These are phyloP conservation scores for Patagioenas fasciata DNA, from an alignment of 2,113 vertebrate genomes.

Conservation along the genomic window DNA sequence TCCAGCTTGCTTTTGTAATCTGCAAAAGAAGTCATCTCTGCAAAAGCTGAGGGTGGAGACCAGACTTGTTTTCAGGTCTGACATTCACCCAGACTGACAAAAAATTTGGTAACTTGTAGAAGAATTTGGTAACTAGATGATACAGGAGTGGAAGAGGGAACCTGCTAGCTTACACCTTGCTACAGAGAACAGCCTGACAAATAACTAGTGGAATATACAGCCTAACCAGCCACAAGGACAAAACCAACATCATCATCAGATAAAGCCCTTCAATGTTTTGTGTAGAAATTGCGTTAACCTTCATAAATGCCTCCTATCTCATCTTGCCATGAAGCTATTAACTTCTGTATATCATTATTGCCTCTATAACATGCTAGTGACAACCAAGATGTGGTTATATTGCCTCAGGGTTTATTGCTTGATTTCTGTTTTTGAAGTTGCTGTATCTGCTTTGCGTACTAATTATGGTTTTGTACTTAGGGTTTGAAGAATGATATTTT, in stretches of 20 bases:
- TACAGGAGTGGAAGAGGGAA: neutral
- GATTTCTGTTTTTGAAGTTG: slow-evolving; percentile 19
- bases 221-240: neutral
- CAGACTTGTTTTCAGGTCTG: neutral
- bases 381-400: neutral
- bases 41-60: neutral
- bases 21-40: neutral
- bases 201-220: neutral
- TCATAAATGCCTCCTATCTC: slow-evolving; percentile 17
- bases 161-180: neutral
- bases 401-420: neutral
- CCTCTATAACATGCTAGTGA: neutral
- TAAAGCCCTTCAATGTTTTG: slow-evolving; percentile 6
- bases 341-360: neutral
- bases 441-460: neutral
- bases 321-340: neutral
- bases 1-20: neutral
- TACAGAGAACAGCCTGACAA: neutral
- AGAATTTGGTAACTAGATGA: neutral
- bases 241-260: neutral
- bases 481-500: neutral
- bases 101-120: neutral
- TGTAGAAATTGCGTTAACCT: slow-evolving; percentile 21
- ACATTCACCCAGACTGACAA: neutral
- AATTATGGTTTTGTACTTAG: neutral